Conservation (phyloP, 2,113 vertebrate species). For the Pampusana beccarii region DNA sequence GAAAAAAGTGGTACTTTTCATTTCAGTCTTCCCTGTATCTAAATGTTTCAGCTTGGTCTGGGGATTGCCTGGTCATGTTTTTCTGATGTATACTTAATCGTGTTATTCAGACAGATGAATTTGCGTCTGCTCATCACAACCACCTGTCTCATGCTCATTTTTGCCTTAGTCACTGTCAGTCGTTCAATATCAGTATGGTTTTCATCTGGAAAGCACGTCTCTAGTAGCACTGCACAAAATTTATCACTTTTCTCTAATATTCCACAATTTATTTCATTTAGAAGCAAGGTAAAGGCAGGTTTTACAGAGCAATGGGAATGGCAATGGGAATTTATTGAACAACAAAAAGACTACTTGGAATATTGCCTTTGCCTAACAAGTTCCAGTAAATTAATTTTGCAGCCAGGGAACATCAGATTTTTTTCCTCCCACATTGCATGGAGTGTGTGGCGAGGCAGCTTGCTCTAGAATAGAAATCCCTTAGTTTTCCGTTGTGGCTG, state of each 20-base stretch:
- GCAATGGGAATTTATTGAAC: not conserved
- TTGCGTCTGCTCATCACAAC: not conserved
- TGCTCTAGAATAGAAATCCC: not conserved
- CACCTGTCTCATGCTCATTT: not conserved
- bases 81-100: slow-evolving; percentile 20
- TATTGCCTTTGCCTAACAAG: not conserved
- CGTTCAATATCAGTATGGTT: not conserved
- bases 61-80: not conserved
- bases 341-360: not conserved
- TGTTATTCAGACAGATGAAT: slow-evolving; percentile 8
- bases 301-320: not conserved
- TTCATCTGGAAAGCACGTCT: not conserved
- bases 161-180: not conserved
- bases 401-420: slow-evolving; percentile 5
- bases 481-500: not conserved
- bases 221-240: slow-evolving; percentile 9
- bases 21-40: not conserved
- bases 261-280: slow-evolving; percentile 21
- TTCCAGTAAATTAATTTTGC: not conserved
- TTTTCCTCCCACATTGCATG: not conserved
- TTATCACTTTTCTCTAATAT: not conserved
- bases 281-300: not conserved
- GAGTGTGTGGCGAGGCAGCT: not conserved
- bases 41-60: not conserved
- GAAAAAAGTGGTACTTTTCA: not conserved